Conservation (phyloP, 2,113 vertebrate species). For the Grallaria varia region DNA sequence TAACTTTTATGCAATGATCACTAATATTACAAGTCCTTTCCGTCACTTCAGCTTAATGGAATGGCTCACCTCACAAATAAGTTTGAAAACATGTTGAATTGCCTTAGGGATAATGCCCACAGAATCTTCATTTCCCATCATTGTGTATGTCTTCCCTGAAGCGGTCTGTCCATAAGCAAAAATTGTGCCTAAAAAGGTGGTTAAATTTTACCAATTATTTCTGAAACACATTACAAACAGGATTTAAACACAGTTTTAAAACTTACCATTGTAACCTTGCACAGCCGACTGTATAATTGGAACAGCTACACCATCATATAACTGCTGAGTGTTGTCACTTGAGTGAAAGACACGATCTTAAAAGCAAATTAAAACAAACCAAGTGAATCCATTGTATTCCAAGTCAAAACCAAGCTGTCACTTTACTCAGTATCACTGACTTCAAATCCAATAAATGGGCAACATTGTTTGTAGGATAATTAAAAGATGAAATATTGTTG, state of each 20-base stretch:
- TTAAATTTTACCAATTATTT: not conserved
- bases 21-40: not conserved
- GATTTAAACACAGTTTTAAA: not conserved
- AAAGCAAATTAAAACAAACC: not conserved
- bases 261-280: constrained; percentile 90
- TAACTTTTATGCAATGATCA: not conserved
- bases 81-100: constrained; percentile 89
- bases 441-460: not conserved
- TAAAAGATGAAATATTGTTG: not conserved
- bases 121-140: constrained; percentile 85
- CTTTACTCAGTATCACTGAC: not conserved
- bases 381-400: not conserved
- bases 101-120: constrained; percentile 89
- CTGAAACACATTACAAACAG: not conserved
- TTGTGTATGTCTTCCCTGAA: constrained; percentile 96
- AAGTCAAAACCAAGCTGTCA: not conserved
- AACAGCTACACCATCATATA: constrained; percentile 88
- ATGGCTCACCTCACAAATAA: constrained; percentile 83
- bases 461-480: not conserved
- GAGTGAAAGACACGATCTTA: constrained; percentile 88
- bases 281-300: constrained; percentile 91
- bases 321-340: constrained; percentile 80
- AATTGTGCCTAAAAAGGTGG: constrained; percentile 84
- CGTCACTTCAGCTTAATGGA: not conserved
- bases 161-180: constrained; percentile 97